These are phyloP conservation scores for Flabesymbios commensalis DNA, from an alignment of 2,888 invertebrate genomes.

Conservation along the genomic window DNA sequence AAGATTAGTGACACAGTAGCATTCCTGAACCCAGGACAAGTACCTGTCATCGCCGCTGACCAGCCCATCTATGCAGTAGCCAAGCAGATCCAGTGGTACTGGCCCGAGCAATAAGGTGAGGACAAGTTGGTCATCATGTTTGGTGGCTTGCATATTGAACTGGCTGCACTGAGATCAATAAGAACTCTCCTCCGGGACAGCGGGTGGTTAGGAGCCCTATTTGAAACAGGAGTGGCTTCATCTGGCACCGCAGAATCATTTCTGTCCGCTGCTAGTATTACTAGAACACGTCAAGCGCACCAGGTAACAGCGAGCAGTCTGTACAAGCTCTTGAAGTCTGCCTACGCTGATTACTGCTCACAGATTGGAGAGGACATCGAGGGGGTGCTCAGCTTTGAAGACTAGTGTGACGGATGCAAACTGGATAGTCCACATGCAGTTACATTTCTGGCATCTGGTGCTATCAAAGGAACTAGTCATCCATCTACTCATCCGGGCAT, in stretches of 20 bases:
- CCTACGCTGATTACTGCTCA: conserved; percentile 16
- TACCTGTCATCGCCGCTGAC: conserved; percentile 41
- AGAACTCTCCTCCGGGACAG: conserved; percentile 38
- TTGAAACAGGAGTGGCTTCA: conserved; percentile 33
- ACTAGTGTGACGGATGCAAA: conserved; percentile 9
- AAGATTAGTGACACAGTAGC: conserved; percentile 15
- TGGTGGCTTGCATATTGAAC: conserved; percentile 48
- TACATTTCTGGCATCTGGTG: conserved; percentile 23
- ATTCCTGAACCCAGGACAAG: conserved; percentile 40
- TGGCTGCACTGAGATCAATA: conserved; percentile 39
- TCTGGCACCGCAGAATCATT: conserved; percentile 39
- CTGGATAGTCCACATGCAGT: conserved; percentile 15
- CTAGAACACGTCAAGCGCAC: conserved; percentile 33
- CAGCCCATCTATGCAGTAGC: conserved; percentile 43
- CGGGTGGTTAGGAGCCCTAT: conserved; percentile 36
- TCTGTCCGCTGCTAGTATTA: conserved; percentile 29
- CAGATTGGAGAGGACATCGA: not conserved
- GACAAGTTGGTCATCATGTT: conserved; percentile 41
- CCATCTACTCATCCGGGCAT: conserved; percentile 17
- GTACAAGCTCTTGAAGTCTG: conserved; percentile 26
- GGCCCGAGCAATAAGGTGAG: conserved; percentile 42
- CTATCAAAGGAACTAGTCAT: conserved; percentile 17
- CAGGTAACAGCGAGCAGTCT: conserved; percentile 32
- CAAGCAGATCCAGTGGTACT: conserved; percentile 47
- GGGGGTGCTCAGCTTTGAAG: conserved; percentile 6